Evolutionary conservation across 1,140 invertebrate genomes (phyloP).

Genomic region (Drosophila burlai): DNA sequence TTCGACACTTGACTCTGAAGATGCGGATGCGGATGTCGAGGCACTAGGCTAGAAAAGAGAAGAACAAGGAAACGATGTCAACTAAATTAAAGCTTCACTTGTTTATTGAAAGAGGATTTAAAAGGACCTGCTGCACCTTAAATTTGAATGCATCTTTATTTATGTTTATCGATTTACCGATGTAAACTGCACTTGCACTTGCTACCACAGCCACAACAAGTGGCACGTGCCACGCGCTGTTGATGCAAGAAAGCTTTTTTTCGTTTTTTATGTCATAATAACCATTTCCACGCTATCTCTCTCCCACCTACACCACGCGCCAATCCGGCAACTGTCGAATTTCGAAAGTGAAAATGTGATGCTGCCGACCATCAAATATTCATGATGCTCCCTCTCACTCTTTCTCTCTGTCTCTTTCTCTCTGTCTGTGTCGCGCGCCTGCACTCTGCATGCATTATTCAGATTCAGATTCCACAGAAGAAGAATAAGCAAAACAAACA

Average conservation of each 20-base stretch:
- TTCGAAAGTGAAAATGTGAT: conserved; percentile 72
- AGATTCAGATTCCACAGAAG: conserved; percentile 25
- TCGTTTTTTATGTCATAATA: conserved; percentile 62
- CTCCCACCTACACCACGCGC: conserved; percentile 1
- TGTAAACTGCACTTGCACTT: conserved; percentile 36
- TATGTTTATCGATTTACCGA: conserved; percentile 34
- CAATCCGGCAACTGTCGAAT: conserved; percentile 48
- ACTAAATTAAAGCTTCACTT: conserved; percentile 6
- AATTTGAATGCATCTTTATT: not conserved
- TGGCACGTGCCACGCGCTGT: conserved; percentile 51
- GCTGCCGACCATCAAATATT: conserved; percentile 51
- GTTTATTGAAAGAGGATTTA: not conserved
- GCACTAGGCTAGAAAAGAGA: conserved; percentile 17
- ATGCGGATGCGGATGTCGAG: conserved; percentile 45
- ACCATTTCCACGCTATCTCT: conserved; percentile 36
- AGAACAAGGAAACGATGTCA: not conserved
- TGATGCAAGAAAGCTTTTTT: conserved; percentile 54
- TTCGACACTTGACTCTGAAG: conserved; percentile 68
- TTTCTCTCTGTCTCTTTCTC: not conserved
- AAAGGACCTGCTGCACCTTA: not conserved
- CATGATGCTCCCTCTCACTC: conserved; percentile 36
- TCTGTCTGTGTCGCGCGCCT: conserved; percentile 18
- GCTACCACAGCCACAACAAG: conserved; percentile 13
- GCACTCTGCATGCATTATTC: conserved; percentile 47
- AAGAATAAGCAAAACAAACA: conserved; percentile 35